Evolutionary conservation across 1,140 invertebrate species (phyloP).

Genomic region (Leptinotarsa texana): DNA sequence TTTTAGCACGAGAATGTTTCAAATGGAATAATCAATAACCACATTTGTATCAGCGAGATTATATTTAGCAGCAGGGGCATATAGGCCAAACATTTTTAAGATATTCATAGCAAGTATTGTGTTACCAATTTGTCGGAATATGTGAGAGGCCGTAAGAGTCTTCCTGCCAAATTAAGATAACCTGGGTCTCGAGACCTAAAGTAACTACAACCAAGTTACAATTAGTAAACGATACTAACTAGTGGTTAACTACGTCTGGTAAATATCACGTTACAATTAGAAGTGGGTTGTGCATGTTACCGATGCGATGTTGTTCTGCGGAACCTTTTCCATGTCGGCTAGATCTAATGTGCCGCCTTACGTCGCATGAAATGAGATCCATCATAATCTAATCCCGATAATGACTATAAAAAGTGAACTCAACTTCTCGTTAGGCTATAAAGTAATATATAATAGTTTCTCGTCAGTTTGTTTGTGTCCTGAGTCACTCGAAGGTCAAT

Average conservation of each 20-base stretch:
- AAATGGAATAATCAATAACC: conserved; percentile 6
- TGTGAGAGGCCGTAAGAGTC: conserved; percentile 12
- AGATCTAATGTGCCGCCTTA: conserved; percentile 17
- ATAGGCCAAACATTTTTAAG: background rate
- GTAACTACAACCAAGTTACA: conserved; percentile 23
- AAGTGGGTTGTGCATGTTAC: conserved; percentile 21
- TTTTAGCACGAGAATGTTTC: background rate
- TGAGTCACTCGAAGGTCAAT: too few relatives aligned
- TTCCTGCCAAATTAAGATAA: conserved; percentile 23
- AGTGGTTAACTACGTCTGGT: conserved; percentile 40
- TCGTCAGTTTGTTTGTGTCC: background rate
- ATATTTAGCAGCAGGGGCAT: background rate
- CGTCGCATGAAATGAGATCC: conserved; percentile 23
- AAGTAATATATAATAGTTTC: background rate
- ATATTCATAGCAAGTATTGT: conserved; percentile 18
- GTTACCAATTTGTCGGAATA: conserved; percentile 32
- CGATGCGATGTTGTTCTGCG: background rate
- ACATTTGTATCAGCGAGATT: background rate
- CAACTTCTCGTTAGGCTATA: background rate
- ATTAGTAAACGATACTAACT: conserved; percentile 40
- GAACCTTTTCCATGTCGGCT: conserved; percentile 14
- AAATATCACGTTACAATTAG: conserved; percentile 41
- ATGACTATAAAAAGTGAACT: conserved; percentile 6
- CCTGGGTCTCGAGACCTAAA: conserved; percentile 9
- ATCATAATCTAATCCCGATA: conserved; percentile 16